These are phyloP conservation scores for Sus scrofa DNA, from an alignment of 2,113 vertebrate genomes.

Conservation along the genomic window DNA sequence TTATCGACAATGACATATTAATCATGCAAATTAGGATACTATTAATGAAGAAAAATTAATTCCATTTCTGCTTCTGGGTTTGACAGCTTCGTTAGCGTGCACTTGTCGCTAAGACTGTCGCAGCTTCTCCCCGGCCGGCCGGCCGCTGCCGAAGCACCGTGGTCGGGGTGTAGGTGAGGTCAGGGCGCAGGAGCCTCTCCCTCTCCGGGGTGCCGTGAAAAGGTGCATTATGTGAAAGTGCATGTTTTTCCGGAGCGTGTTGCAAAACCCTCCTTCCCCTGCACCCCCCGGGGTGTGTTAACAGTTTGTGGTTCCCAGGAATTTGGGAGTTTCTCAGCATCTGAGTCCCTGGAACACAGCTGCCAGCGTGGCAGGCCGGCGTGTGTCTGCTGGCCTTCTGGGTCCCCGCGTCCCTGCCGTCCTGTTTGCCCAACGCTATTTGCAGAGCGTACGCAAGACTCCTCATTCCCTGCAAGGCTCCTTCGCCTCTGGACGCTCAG, in stretches of 20 bases:
- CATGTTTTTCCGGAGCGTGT: slow-evolving; percentile 32
- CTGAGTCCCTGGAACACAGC: background rate
- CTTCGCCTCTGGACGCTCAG: background rate
- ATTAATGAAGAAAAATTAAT: slow-evolving; percentile 86
- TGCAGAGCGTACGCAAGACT: slow-evolving; percentile 65
- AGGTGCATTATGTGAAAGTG: background rate
- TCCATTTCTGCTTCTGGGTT: slow-evolving; percentile 76
- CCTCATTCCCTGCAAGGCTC: background rate
- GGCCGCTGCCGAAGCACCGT: slow-evolving; percentile 67
- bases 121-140: slow-evolving; percentile 58
- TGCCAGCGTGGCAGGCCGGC: background rate
- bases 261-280: slow-evolving; percentile 63
- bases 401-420: background rate
- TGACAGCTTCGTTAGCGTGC: slow-evolving; percentile 77
- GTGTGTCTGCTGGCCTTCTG: too few relatives aligned
- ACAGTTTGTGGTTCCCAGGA: slow-evolving; percentile 20
- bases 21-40: slow-evolving; percentile 86
- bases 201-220: background rate
- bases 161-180: slow-evolving; percentile 75
- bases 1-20: slow-evolving; percentile 85
- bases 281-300: background rate
- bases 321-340: background rate
- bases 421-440: slow-evolving; percentile 31
- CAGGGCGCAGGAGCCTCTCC: slow-evolving; percentile 42
- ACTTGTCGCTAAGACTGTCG: slow-evolving; percentile 52